Evolutionary conservation across 2,113 vertebrate species (phyloP).

Genomic region (Mustela lutreola): DNA sequence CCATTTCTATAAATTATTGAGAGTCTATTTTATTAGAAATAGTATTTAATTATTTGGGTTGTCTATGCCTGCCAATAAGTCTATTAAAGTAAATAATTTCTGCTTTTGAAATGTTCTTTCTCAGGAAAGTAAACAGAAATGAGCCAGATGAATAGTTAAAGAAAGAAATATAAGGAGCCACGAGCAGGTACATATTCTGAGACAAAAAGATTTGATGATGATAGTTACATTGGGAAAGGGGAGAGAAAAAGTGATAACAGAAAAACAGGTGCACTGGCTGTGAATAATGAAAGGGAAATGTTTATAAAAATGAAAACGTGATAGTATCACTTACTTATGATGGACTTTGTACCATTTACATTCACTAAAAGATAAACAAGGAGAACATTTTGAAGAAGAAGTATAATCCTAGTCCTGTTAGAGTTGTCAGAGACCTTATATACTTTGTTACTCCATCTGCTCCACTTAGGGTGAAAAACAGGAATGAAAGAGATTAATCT

Average conservation of each 20-base stretch:
- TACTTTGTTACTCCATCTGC: not conserved
- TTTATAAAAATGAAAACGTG: not conserved
- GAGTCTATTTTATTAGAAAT: not conserved
- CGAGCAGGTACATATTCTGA: not conserved
- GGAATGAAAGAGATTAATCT: not conserved
- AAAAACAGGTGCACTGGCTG: not conserved
- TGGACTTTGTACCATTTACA: not conserved
- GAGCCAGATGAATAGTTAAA: not conserved
- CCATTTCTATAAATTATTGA: slow-evolving; percentile 17
- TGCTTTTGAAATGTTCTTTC: slow-evolving; percentile 34
- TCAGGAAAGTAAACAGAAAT: slow-evolving; percentile 14
- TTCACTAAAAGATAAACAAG: not conserved
- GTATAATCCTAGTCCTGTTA: not conserved
- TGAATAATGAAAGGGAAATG: not conserved
- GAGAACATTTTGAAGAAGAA: not conserved
- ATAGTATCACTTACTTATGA: not conserved
- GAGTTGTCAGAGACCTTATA: not conserved
- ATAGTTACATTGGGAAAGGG: not conserved
- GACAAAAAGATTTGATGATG: not conserved
- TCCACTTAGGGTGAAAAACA: not conserved
- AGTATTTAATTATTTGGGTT: not conserved
- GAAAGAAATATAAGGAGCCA: not conserved
- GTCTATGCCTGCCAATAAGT: not conserved
- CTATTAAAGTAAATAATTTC: slow-evolving; percentile 17
- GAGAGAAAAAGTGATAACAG: not conserved